Percentiles rank a stretch among this genome's conserved stretches.
phyloP scores from a whole-genome alignment of 2,888 invertebrate species.

The Mellilla xanthometata region DNA sequence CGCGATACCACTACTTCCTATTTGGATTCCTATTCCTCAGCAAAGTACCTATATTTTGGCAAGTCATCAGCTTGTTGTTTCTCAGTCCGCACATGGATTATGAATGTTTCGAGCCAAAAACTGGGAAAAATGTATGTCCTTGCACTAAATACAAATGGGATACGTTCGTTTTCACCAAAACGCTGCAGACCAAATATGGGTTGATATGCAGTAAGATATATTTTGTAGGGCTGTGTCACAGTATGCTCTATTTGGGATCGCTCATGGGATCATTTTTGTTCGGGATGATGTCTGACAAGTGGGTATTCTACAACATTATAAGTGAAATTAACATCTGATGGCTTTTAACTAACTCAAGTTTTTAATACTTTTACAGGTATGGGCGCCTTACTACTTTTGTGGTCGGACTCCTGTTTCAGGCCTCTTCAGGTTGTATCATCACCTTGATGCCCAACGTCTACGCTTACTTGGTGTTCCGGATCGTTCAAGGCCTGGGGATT shows the following conservation, averaged over 20 bases:
- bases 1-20: conserved; percentile 55
- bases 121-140: conserved; percentile 47
- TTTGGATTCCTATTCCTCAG: conserved; percentile 51
- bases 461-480: conserved; percentile 49
- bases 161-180: conserved; percentile 52
- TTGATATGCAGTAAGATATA: conserved; percentile 48
- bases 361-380: conserved; percentile 43
- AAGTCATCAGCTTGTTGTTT: conserved; percentile 57
- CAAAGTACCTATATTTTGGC: conserved; percentile 60
- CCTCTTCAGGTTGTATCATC: conserved; percentile 49
- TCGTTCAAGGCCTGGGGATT: conserved; percentile 57
- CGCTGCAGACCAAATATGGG: conserved; percentile 59
- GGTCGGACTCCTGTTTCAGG: conserved; percentile 39
- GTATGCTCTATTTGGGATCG: conserved; percentile 52
- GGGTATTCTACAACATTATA: conserved; percentile 21
- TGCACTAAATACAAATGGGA: conserved; percentile 55
- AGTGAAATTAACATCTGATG: no score
- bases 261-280: conserved; percentile 54
- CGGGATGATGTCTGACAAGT: conserved; percentile 64
- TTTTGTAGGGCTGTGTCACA: conserved; percentile 57
- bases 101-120: conserved; percentile 34
- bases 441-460: conserved; percentile 45
- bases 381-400: conserved; percentile 53
- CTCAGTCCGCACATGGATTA: conserved; percentile 58
- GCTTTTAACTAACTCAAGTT: neutral